phyloP scores from a whole-genome alignment of 2,797 vertebrate genomes.

The Characodon lateralis region DNA sequence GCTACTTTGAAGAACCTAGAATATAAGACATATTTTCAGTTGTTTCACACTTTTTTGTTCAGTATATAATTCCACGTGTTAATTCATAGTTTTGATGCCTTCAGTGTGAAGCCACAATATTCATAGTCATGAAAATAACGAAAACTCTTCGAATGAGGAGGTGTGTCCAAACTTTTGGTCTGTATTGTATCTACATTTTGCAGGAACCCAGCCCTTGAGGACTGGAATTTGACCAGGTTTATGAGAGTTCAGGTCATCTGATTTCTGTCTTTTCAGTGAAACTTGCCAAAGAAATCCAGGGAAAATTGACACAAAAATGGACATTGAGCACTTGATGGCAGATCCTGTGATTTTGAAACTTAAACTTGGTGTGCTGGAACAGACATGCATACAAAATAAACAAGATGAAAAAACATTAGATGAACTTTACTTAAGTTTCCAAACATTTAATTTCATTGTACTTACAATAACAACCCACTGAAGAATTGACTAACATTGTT shows the following conservation, averaged over 20 bases:
- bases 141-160: no score
- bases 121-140: no score
- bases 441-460: no score
- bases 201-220: background rate
- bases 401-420: background rate
- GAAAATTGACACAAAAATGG: background rate
- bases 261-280: background rate
- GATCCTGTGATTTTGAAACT: no score
- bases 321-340: background rate
- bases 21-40: no score
- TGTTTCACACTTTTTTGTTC: no score
- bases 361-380: background rate
- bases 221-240: background rate
- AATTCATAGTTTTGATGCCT: no score
- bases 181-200: background rate
- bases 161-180: no score
- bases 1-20: no score
- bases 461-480: background rate
- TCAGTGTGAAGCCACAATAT: no score
- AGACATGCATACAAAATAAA: background rate
- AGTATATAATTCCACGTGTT: no score
- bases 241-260: background rate
- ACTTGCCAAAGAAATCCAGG: background rate
- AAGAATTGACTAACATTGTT: background rate
- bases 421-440: background rate